phyloP scores from a whole-genome alignment of 37 sponge, comb jelly and placozoan genomes.

The Aplysina aerophoba region DNA sequence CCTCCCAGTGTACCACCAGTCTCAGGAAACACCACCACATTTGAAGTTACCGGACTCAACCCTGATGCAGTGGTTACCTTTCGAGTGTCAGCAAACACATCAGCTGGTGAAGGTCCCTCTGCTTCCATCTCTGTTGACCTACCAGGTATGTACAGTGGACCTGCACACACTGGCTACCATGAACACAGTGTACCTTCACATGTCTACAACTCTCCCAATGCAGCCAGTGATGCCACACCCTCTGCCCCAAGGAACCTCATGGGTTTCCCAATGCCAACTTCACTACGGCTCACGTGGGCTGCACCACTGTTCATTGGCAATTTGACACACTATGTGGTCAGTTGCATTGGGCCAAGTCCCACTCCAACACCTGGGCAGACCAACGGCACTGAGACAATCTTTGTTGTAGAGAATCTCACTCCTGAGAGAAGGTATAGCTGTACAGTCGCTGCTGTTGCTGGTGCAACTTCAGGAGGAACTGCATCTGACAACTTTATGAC shows the following conservation, averaged over 20 bases:
- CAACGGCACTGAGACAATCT: not conserved
- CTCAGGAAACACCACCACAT: not conserved
- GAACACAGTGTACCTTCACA: not conserved
- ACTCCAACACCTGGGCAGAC: too few relatives aligned
- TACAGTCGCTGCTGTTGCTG: not conserved
- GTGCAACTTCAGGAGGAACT: not conserved
- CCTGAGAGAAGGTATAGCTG: constrained; percentile 1
- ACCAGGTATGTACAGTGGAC: not conserved
- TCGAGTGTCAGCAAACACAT: not conserved
- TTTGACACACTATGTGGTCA: not conserved
- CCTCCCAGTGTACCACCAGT: not conserved
- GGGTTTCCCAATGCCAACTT: not conserved
- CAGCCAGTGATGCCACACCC: constrained; percentile 4
- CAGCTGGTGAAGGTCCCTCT: not conserved
- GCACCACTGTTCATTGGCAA: not conserved
- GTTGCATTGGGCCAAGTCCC: too few relatives aligned
- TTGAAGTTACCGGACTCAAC: not conserved
- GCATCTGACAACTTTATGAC: not conserved
- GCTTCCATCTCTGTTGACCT: not conserved
- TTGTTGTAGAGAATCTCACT: not conserved
- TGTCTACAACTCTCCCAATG: not conserved
- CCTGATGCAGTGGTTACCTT: not conserved
- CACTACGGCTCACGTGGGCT: not conserved
- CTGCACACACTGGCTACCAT: not conserved
- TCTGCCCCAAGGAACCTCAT: not conserved